phyloP scores from a whole-genome alignment of 2,888 invertebrate genomes.

The Belgica antarctica region DNA sequence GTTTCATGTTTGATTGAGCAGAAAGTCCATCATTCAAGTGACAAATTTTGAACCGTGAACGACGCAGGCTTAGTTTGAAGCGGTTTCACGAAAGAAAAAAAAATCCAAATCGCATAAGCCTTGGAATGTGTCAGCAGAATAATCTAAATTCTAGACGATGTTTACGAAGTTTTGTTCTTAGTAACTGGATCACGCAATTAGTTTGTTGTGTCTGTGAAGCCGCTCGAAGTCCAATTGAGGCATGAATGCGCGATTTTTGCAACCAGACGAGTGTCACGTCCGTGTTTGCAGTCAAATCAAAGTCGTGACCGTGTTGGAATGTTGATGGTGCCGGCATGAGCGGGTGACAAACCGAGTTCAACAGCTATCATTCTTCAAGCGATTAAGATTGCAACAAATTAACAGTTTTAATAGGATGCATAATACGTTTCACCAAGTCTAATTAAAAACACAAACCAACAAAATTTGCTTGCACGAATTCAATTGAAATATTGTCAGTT shows the following conservation, averaged over 20 bases:
- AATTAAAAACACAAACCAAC: too few relatives aligned
- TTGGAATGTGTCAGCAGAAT: neutral
- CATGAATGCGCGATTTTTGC: neutral
- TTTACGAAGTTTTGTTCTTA: neutral
- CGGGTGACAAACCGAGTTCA: too few relatives aligned
- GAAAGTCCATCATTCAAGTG: neutral
- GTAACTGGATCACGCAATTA: conserved; percentile 9
- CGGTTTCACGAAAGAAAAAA: neutral
- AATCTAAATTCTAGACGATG: neutral
- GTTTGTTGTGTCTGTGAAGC: neutral
- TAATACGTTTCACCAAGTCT: too few relatives aligned
- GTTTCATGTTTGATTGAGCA: neutral
- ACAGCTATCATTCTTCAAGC: too few relatives aligned
- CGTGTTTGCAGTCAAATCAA: too few relatives aligned
- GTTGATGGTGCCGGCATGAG: too few relatives aligned
- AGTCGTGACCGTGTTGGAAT: too few relatives aligned
- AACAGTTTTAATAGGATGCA: too few relatives aligned
- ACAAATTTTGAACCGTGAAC: conserved; percentile 13
- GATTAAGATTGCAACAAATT: too few relatives aligned
- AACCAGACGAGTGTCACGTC: neutral
- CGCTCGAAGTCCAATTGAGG: too few relatives aligned
- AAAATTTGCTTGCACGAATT: too few relatives aligned
- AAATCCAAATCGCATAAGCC: neutral
- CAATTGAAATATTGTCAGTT: too few relatives aligned
- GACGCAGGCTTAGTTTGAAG: neutral